These are phyloP conservation scores for Caloenas nicobarica DNA, from an alignment of 2,113 vertebrate species.

Conservation along the genomic window DNA sequence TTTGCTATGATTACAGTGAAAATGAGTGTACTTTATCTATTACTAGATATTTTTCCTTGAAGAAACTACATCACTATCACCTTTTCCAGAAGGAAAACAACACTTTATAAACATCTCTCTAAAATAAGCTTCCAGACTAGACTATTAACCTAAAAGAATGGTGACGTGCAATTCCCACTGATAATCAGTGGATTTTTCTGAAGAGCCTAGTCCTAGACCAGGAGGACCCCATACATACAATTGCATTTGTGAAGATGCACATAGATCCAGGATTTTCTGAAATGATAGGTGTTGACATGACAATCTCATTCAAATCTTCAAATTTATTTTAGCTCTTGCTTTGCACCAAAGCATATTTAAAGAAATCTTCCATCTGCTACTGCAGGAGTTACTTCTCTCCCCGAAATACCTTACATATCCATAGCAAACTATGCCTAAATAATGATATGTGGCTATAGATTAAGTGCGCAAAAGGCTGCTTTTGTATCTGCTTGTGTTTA, in stretches of 20 bases:
- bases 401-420: background rate
- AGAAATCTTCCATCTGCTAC: constrained; percentile 2
- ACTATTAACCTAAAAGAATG: background rate
- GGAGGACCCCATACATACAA: background rate
- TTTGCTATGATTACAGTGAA: background rate
- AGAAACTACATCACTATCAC: background rate
- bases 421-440: background rate
- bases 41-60: background rate
- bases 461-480: background rate
- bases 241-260: background rate
- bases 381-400: constrained; percentile 8
- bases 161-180: background rate
- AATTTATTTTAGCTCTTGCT: background rate
- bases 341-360: background rate
- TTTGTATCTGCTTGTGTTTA: background rate
- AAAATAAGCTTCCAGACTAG: background rate
- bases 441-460: background rate
- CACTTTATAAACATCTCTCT: background rate
- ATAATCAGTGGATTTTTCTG: background rate
- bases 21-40: background rate
- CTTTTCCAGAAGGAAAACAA: background rate
- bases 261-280: background rate
- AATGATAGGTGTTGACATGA: background rate
- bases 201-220: background rate
- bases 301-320: background rate